These are phyloP conservation scores for Pipra filicauda DNA, from an alignment of 2,113 vertebrate species.

Conservation along the genomic window DNA sequence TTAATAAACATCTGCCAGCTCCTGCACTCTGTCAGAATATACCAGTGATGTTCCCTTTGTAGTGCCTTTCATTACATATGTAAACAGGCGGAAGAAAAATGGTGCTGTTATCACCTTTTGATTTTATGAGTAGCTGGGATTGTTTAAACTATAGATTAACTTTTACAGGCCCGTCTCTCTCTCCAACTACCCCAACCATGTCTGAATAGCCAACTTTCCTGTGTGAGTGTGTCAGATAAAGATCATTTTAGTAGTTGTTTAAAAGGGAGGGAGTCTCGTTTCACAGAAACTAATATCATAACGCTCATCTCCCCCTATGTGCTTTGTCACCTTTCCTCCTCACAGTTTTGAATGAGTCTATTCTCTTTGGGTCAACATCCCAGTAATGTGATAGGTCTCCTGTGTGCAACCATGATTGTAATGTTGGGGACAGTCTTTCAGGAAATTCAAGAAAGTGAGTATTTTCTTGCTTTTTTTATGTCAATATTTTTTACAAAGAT, in stretches of 20 bases:
- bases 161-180: neutral
- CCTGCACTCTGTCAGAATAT: slow-evolving; percentile 53
- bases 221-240: neutral
- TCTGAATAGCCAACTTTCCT: neutral
- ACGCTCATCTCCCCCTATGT: accelerated
- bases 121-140: slow-evolving; percentile 35
- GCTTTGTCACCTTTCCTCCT: neutral
- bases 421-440: neutral
- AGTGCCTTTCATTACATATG: slow-evolving; percentile 44
- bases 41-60: slow-evolving; percentile 49
- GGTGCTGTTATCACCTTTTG: slow-evolving; percentile 6
- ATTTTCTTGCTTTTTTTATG: neutral
- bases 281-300: neutral
- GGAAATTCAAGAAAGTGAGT: neutral
- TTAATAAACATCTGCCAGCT: slow-evolving; percentile 77
- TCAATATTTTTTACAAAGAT: neutral
- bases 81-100: slow-evolving; percentile 62
- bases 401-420: neutral
- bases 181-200: neutral
- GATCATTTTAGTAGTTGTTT: neutral
- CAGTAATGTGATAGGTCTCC: neutral
- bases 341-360: neutral
- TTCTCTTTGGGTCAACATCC: neutral
- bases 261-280: neutral
- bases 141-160: slow-evolving; percentile 41